Percentiles rank a stretch among this genome's conserved stretches.
These are phyloP conservation scores for Polyommatus iphigenia DNA, from an alignment of 2,888 invertebrate genomes.

Conservation along the genomic window DNA sequence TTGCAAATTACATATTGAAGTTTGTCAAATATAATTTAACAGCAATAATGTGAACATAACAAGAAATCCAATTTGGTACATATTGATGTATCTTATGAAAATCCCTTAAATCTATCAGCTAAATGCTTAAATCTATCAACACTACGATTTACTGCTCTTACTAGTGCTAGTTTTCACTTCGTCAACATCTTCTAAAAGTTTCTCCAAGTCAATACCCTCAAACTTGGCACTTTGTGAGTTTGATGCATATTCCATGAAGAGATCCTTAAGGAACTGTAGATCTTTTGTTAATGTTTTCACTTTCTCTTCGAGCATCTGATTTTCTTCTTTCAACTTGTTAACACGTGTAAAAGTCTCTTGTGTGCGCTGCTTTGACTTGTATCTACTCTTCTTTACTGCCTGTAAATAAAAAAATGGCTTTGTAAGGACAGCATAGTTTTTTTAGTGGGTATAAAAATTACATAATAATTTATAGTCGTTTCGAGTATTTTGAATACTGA, in stretches of 20 bases:
- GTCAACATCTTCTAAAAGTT: slow-evolving; percentile 77
- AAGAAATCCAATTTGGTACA: background rate
- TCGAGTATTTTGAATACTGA: background rate
- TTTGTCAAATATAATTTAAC: too few species aligned
- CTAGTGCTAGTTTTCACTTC: slow-evolving; percentile 54
- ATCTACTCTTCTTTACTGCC: slow-evolving; percentile 91
- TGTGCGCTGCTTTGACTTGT: slow-evolving; percentile 87
- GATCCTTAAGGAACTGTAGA: slow-evolving; percentile 88
- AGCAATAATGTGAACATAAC: too few species aligned
- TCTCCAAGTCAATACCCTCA: slow-evolving; percentile 79
- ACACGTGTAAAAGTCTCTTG: slow-evolving; percentile 88
- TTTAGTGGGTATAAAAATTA: background rate
- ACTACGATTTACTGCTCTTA: slow-evolving; percentile 45
- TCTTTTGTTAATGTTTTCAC: slow-evolving; percentile 90
- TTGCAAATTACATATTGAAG: too few species aligned
- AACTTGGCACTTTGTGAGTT: slow-evolving; percentile 77
- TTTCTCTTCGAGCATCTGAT: slow-evolving; percentile 89
- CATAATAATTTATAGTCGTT: background rate
- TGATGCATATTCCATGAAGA: slow-evolving; percentile 90
- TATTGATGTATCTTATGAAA: background rate
- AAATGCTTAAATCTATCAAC: slow-evolving; percentile 14
- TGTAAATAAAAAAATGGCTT: slow-evolving; percentile 52
- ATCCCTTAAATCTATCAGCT: background rate
- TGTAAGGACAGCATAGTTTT: background rate
- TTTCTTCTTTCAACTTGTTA: slow-evolving; percentile 87